Evolutionary conservation across 2,888 invertebrate genomes (phyloP), one percentile per base, ranked within the genome.

Genomic region (Nyleta sp.): DNA sequence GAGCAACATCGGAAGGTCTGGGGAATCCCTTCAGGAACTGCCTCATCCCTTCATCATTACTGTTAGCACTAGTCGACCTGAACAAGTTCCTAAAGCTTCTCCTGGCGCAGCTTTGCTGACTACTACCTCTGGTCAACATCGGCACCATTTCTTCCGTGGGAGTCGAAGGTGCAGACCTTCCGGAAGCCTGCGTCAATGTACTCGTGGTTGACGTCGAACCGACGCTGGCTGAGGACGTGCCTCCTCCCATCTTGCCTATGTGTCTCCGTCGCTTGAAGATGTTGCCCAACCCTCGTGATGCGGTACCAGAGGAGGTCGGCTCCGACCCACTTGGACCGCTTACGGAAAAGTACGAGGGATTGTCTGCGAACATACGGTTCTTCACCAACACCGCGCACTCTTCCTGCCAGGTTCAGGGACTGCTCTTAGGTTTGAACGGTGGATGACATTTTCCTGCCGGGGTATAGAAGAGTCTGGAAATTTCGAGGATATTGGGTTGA

Each of bases 321-420:
- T 67, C 72, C 59, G 76, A 75, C 60, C 87, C 74, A 81, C 82
- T 85, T 77, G 88, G 92, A 86, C 93, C 92, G 81, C 93, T 92
- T 85, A 95, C 91, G 85, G 95, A 93, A 90, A 95, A 95, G 90
- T 95, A 95, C 79, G 95, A 95, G 48, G 95, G 95, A 91, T 95
- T 95, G 91, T 95, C 95, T 95, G 93, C 82, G 83, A 93, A 92
- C 89, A 91, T 87, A 85, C 77, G 71, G 44, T 40, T 60, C 24
- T 18, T 44, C 38, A 60, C 55, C 59, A 52, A 13, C 60, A 40
- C 53, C 42, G 7, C 10, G 11, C 53, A 75, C 52, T 60, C 8
- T 38, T 35, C 20, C 8, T 40, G 2, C 7, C 15, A 40, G 17
- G 7, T 40, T 40, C 2, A 6, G 33, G 15, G 17, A 15, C 2